Percentiles rank a stretch among this genome's conserved stretches.
Conservation (phyloP, 2,797 vertebrate genomes). For the Betta splendens region DNA sequence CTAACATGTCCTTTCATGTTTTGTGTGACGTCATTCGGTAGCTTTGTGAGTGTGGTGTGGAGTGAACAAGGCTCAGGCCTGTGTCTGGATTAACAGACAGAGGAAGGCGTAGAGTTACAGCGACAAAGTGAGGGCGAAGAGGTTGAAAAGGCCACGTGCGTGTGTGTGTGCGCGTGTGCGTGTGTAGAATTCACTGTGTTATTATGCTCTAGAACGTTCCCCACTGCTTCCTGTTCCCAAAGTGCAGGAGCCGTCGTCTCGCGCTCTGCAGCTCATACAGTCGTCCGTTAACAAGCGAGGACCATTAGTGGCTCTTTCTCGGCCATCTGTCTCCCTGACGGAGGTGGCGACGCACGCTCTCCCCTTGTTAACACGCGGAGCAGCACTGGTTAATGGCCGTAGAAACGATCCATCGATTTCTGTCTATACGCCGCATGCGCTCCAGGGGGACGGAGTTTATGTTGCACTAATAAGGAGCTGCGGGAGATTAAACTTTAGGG, state of each 20-base stretch:
- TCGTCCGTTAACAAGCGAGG: neutral
- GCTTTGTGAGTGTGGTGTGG: conserved; percentile 25
- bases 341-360: neutral
- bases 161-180: too few relatives aligned
- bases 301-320: conserved; percentile 3
- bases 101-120: conserved; percentile 53
- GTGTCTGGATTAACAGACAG: conserved; percentile 52
- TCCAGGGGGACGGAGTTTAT: conserved; percentile 20
- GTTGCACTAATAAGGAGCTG: conserved; percentile 15
- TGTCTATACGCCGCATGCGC: conserved; percentile 14
- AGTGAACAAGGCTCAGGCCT: conserved; percentile 30
- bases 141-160: conserved; percentile 55
- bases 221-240: too few relatives aligned
- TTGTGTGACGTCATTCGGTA: neutral
- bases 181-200: too few relatives aligned
- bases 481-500: conserved; percentile 36
- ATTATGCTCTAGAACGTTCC: too few relatives aligned
- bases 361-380: conserved; percentile 10
- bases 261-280: too few relatives aligned
- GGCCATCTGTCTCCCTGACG: neutral
- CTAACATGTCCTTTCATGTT: neutral
- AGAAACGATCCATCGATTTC: conserved; percentile 38
- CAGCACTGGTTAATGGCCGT: conserved; percentile 38
- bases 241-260: neutral
- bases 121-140: conserved; percentile 27